Conservation (phyloP, 2,888 invertebrate species). For the Heteropelma amictum region DNA sequence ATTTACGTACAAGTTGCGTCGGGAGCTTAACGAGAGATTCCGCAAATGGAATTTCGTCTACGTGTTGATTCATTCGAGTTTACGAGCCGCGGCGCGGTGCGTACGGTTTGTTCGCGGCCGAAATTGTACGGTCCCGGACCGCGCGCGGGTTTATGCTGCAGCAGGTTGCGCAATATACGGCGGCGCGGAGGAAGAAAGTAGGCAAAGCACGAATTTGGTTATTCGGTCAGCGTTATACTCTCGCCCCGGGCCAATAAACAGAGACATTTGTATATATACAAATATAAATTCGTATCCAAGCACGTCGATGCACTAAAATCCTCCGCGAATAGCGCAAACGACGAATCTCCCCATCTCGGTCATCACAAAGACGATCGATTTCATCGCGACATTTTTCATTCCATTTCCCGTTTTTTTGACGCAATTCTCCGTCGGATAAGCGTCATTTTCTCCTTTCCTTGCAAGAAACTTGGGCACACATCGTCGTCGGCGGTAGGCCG, state of each 20-base stretch:
- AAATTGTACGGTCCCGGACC: not conserved
- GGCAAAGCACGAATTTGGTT: conserved; percentile 75
- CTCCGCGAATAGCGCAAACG: no score
- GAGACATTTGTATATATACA: no score
- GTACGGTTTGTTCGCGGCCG: not conserved
- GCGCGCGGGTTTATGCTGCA: not conserved
- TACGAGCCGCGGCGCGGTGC: not conserved
- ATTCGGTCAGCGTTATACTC: conserved; percentile 73
- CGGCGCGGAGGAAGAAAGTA: conserved; percentile 61
- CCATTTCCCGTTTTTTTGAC: no score
- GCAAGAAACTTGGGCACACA: no score
- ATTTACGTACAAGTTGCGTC: not conserved
- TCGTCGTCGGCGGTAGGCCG: no score
- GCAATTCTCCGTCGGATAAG: no score
- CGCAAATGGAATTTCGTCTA: not conserved
- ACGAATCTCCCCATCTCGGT: no score
- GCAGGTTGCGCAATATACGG: conserved; percentile 31
- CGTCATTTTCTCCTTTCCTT: no score
- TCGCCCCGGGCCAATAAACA: conserved; percentile 58
- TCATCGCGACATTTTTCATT: no score
- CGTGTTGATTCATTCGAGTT: no score
- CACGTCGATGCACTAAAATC: no score
- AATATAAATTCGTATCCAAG: not conserved
- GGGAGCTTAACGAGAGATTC: not conserved
- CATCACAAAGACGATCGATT: no score